Conservation (phyloP, 2,113 vertebrate genomes). For the Sorex fumeus region DNA sequence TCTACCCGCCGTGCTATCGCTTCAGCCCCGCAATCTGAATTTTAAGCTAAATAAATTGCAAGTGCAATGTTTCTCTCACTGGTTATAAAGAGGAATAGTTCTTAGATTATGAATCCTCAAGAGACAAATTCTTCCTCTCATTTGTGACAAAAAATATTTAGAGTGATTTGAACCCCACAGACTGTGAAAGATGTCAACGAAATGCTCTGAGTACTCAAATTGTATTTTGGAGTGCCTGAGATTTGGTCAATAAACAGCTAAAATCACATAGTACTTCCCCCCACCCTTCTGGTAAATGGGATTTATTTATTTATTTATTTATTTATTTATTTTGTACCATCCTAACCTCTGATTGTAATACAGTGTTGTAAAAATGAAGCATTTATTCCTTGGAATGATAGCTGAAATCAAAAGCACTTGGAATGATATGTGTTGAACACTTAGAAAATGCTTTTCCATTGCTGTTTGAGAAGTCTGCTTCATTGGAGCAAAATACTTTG, state of each 20-base stretch:
- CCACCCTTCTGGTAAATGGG: neutral
- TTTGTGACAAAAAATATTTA: neutral
- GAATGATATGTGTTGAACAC: neutral
- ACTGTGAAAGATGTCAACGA: neutral
- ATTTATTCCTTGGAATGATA: neutral
- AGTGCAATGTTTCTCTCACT: neutral
- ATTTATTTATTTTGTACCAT: neutral
- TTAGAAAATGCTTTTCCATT: neutral
- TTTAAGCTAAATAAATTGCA: neutral
- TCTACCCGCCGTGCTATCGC: no score
- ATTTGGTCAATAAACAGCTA: constrained; percentile 1
- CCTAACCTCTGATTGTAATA: neutral
- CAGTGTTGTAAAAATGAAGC: neutral
- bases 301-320: constrained; percentile 56
- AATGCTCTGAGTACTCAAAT: neutral
- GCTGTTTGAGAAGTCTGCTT: neutral
- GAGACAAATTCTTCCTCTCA: neutral
- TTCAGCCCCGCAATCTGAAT: neutral
- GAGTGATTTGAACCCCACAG: neutral
- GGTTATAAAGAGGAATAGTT: neutral
- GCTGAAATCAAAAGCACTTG: neutral
- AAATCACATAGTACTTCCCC: neutral
- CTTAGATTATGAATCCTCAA: neutral
- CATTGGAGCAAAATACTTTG: neutral
- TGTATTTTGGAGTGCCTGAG: neutral